Evolutionary conservation across 2,888 invertebrate species (phyloP), one percentile per base, ranked within the genome.

Genomic region (Heteromurus nitidus): DNA sequence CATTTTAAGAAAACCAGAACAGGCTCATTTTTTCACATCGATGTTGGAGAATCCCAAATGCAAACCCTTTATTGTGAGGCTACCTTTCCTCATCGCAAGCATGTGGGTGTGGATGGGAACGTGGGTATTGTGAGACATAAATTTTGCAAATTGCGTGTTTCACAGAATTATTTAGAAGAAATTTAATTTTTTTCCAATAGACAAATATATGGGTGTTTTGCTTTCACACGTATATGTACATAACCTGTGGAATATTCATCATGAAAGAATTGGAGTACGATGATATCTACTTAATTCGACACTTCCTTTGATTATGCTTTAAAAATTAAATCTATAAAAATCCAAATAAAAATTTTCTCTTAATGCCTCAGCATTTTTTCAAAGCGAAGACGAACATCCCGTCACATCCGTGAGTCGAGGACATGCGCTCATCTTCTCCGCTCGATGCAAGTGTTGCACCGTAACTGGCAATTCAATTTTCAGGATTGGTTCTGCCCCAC

Each of bases 151-250:
- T 36, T 13, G 36, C 36, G 13, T 36, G 5, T 13, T 50, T 50
- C 3, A 3, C 18, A 13, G 18, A 7, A 13, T n/a, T n/a, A n/a
- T n/a, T n/a, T n/a, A n/a, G n/a, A n/a, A n/a, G n/a, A n/a, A n/a
- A n/a, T n/a, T n/a, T n/a, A 3, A n/a, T 36, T 13, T n/a, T 50
- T n/a, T 50, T 50, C n/a, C 20, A 5, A 26, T 18, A 77, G 77
- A 53, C 69, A 26, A 47, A 77, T n/a, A 69, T 79, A 28, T 79
- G 70, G 70, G 30, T 44, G 0, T 70, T 31, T 31, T 53, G 53
- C n/a, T 80, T 80, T 60, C 67, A 80, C 26, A n/a, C 18, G 16
- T 80, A 73, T 24, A 1, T 73, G 1, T 80, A 80, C 80, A 73
- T 67, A 2, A 73, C 58, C 0, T 80, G 80, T 31, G 50, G 42